A percentile compares a stretch with the other conserved stretches of the same genome.
Conservation (phyloP, 2,797 vertebrate genomes). For the Brachyalestes nurse region DNA sequence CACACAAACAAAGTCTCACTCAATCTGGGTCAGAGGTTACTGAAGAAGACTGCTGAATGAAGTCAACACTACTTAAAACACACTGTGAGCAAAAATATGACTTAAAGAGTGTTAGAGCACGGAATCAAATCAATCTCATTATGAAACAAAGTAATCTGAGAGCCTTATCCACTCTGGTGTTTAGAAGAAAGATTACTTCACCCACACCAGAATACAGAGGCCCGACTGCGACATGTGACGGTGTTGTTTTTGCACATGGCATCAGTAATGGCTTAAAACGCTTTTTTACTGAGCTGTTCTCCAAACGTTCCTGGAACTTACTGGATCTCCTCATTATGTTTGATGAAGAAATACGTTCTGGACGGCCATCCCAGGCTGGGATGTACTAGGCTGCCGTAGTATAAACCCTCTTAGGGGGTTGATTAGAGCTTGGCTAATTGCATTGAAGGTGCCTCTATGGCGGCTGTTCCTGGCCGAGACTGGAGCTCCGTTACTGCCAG, state of each 20-base stretch:
- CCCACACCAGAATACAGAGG: neutral
- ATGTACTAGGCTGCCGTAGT: constrained; percentile 25
- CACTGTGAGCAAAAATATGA: neutral
- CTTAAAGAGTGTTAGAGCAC: neutral
- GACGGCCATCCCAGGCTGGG: constrained; percentile 5
- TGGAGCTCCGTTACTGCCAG: neutral
- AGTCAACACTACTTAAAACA: neutral
- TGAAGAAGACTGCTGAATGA: neutral
- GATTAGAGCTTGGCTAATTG: constrained; percentile 43
- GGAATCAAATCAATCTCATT: neutral
- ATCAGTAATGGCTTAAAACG: neutral
- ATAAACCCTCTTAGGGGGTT: constrained; percentile 45
- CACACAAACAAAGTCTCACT: neutral
- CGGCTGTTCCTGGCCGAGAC: constrained; percentile 22
- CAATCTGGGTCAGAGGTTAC: constrained; percentile 35
- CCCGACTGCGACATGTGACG: no score
- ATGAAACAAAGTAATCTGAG: neutral
- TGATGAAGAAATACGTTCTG: neutral
- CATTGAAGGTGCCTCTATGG: constrained; percentile 24
- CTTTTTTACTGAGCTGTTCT: neutral
- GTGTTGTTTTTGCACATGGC: neutral
- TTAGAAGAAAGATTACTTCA: neutral
- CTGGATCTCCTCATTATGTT: constrained; percentile 13
- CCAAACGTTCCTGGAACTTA: neutral
- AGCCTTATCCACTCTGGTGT: neutral